phyloP scores from a whole-genome alignment of 2,113 vertebrate genomes.

The Ctenomys sociabilis region DNA sequence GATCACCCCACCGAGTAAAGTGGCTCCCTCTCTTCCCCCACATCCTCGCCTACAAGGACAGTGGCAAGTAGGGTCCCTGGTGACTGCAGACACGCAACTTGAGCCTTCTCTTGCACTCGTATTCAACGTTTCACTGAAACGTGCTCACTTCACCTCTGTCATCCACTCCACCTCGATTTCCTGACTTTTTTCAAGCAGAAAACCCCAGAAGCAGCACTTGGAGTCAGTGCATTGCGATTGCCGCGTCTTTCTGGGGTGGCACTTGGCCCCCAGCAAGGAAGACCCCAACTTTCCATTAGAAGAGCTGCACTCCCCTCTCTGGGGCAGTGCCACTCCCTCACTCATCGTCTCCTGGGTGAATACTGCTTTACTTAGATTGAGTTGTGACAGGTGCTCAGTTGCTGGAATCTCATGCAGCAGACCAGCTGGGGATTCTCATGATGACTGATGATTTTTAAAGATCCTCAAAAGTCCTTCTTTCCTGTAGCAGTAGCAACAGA shows the following conservation, averaged over 20 bases:
- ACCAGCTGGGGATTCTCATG: background rate
- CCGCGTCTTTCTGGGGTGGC: background rate
- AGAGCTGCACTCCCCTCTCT: fast-evolving
- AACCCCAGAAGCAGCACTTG: background rate
- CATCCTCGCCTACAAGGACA: background rate
- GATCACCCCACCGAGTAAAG: background rate
- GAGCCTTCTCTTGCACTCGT: background rate
- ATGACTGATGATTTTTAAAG: slow-evolving; percentile 4
- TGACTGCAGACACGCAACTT: background rate
- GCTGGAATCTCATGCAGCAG: background rate
- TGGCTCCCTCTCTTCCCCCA: background rate
- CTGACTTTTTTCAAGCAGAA: background rate
- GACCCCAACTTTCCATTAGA: background rate
- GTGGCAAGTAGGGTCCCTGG: background rate
- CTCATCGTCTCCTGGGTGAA: background rate
- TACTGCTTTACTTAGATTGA: background rate
- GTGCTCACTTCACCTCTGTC: background rate
- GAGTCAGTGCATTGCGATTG: background rate
- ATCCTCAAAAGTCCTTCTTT: background rate
- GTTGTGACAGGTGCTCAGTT: background rate
- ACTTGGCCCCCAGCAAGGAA: background rate
- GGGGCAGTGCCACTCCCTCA: too few species aligned
- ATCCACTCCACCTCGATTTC: background rate
- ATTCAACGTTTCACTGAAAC: background rate
- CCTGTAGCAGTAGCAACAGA: background rate